Conservation (phyloP, 2,888 invertebrate species). For the Cantharis lateralis region DNA sequence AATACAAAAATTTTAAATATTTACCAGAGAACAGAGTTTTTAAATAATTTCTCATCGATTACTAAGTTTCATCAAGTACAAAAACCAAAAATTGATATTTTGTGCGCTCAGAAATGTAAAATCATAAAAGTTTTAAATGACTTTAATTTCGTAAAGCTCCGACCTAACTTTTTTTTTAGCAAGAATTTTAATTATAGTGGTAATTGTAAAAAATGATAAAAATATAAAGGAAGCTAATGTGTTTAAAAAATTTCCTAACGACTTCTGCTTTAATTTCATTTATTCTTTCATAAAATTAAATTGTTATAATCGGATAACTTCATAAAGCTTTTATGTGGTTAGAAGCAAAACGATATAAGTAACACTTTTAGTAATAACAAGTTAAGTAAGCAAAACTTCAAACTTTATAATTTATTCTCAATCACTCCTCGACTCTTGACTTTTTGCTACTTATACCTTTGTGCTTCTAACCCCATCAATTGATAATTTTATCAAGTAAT, state of each 20-base stretch:
- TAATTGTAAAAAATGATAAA: constrained; percentile 9
- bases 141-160: background rate
- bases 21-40: background rate
- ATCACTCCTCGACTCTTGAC: too few species aligned
- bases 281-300: constrained; percentile 43
- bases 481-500: too few species aligned
- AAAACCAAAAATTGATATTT: background rate
- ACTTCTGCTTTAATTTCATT: constrained; percentile 48
- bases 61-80: too few species aligned
- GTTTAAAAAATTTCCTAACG: constrained; percentile 46
- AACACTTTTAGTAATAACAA: too few species aligned
- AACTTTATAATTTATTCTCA: too few species aligned
- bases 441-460: too few species aligned
- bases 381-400: too few species aligned
- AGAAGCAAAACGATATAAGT: too few species aligned
- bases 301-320: constrained; percentile 45
- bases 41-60: background rate
- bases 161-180: background rate
- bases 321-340: constrained; percentile 12
- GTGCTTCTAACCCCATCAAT: too few species aligned
- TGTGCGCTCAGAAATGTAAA: background rate
- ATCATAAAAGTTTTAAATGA: background rate
- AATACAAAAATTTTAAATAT: background rate
- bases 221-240: constrained; percentile 35
- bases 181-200: background rate